Evolutionary conservation across 2,113 vertebrate species (phyloP), one percentile per base, ranked within the genome.

Genomic region (Morphnarchus princeps): DNA sequence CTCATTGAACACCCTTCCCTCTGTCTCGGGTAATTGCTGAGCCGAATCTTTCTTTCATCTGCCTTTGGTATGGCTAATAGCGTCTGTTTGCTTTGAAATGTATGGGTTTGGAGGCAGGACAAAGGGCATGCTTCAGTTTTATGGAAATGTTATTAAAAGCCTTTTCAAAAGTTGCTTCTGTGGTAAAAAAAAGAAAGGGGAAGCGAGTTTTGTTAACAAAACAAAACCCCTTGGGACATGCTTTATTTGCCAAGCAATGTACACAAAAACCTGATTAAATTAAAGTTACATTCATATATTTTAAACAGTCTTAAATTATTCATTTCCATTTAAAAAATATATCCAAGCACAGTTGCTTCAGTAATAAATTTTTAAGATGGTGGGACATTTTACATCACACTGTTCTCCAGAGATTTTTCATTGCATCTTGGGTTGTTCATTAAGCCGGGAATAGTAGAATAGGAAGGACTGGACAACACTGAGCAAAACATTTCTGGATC

Each of bases 291-390:
- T 87, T 96, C 87, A 80, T 93, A 82, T 95, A 87, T 95, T 95
- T 95, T 94, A 93, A 95, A 87, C 61, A 95, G 67, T 32, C 55
- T 87, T 96, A 96, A 97, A 98, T 96, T 97, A 97, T 97, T 97
- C 5, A 97, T 95, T 87, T 71, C 89, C 65, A 82, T 96, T 97
- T 88, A 7, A 59, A 94, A 91, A 95, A 91, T 87, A 95, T 91
- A 94, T 90, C 65, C 76, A 78, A 93, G 71, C 77, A 77, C 54
- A 80, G 79, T 90, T 89, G 84, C 82, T 91, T 95, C 47, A 78
- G 85, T 74, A 83, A 95, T 97, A 86, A 86, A 96, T 98, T 93
- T 97, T 96, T 95, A 88, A 95, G 90, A 71, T 52, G 59, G 17
- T 91, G 74, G 61, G 78, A 87, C 89, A 59, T 94, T 97, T 95